Conservation (phyloP, 1,140 invertebrate genomes). For the Heliconius eleuchia region DNA sequence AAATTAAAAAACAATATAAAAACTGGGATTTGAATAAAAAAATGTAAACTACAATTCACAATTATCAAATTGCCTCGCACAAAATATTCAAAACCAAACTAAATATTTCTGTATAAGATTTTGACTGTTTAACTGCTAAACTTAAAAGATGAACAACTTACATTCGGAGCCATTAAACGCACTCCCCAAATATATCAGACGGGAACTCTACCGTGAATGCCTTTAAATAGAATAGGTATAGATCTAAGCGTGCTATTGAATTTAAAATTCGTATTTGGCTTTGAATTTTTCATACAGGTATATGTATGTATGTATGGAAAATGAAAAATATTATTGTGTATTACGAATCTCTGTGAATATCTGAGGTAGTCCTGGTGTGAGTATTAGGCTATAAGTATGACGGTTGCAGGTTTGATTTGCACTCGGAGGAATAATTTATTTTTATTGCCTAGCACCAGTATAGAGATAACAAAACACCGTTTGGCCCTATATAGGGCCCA, state of each 20-base stretch:
- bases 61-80: neutral
- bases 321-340: conserved; percentile 1
- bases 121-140: conserved; percentile 9
- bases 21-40: no score
- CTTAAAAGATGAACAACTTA: conserved; percentile 14
- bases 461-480: no score
- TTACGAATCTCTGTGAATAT: neutral
- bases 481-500: no score
- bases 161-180: neutral
- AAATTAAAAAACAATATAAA: no score
- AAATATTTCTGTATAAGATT: neutral
- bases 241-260: conserved; percentile 7
- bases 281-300: neutral
- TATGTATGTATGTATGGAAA: neutral
- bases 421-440: no score
- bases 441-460: no score
- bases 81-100: neutral
- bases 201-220: conserved; percentile 11
- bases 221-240: conserved; percentile 9
- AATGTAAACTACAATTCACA: no score
- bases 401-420: no score
- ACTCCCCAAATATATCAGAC: conserved; percentile 10
- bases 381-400: no score
- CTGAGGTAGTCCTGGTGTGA: neutral
- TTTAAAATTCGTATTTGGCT: neutral